Evolutionary conservation across 1,140 invertebrate genomes (phyloP).

Genomic region (Leptinotarsa undecemlineata): DNA sequence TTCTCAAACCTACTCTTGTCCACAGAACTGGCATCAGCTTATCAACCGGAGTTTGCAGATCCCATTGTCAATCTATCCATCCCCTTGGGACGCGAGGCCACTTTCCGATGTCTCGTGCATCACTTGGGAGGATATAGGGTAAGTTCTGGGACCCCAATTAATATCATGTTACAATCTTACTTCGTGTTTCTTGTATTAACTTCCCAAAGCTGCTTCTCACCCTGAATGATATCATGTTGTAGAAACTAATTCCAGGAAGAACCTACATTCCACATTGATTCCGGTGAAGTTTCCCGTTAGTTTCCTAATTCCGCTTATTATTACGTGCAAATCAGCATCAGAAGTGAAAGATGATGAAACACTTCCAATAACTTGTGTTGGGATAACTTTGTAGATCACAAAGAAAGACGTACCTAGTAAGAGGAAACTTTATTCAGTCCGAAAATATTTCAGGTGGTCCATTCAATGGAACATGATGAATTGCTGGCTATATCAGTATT

Average conservation of each 20-base stretch:
- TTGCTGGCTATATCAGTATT: too few species aligned
- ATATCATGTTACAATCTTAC: slow-evolving; percentile 4
- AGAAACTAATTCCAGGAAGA: slow-evolving; percentile 2
- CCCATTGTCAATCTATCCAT: slow-evolving; percentile 83
- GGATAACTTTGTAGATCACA: too few species aligned
- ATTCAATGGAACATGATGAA: too few species aligned
- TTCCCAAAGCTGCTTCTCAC: slow-evolving; percentile 1
- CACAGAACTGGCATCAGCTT: slow-evolving; percentile 58
- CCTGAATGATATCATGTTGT: slow-evolving; percentile 5
- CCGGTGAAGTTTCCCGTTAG: neutral
- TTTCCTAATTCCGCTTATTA: slow-evolving; percentile 1
- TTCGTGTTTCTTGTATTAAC: slow-evolving; percentile 11
- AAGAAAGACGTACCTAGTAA: too few species aligned
- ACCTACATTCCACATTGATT: slow-evolving; percentile 1
- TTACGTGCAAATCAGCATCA: neutral
- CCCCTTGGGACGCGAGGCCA: slow-evolving; percentile 81
- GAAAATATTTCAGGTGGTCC: too few species aligned
- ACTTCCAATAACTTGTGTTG: too few species aligned
- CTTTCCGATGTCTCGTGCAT: slow-evolving; percentile 83
- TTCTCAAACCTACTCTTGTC: slow-evolving; percentile 23
- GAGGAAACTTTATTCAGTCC: too few species aligned
- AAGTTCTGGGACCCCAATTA: slow-evolving; percentile 55
- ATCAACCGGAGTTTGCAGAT: slow-evolving; percentile 83
- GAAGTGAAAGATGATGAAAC: too few species aligned
- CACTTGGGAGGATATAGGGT: slow-evolving; percentile 89